These are phyloP conservation scores for Corvus moneduloides DNA, from an alignment of 2,113 vertebrate genomes.

Conservation along the genomic window DNA sequence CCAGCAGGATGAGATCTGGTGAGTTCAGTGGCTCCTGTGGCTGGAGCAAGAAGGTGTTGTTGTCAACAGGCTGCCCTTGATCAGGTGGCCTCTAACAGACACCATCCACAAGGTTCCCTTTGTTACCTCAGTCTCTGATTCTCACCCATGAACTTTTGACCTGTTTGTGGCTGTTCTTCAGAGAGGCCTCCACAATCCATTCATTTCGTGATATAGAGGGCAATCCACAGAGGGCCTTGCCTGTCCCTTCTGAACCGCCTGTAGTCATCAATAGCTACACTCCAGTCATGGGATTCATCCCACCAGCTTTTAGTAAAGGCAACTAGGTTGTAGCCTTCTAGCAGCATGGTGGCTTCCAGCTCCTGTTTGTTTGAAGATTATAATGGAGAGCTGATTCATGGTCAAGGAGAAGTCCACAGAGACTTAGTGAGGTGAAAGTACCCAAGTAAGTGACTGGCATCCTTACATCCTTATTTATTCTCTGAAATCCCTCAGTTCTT, in stretches of 20 bases:
- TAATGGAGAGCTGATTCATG: fast-evolving
- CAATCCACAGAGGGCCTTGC: not conserved
- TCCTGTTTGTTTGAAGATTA: not conserved
- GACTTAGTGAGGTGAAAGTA: not conserved
- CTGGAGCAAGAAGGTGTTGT: not conserved
- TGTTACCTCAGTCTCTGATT: not conserved
- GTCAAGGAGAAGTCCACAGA: not conserved
- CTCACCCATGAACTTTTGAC: not conserved
- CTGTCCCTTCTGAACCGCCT: not conserved
- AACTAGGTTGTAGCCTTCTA: not conserved
- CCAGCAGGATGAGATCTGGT: not conserved
- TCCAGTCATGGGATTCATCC: not conserved
- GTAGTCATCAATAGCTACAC: fast-evolving
- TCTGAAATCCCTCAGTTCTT: not conserved
- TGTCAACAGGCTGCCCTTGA: not conserved
- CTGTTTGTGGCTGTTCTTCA: not conserved
- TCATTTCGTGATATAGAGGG: not conserved
- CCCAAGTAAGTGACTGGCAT: not conserved
- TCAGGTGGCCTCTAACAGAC: fast-evolving
- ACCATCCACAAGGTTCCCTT: not conserved
- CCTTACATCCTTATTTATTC: not conserved
- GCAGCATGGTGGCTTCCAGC: not conserved
- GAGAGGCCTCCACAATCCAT: not conserved
- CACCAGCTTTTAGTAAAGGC: not conserved
- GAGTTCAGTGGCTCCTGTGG: not conserved